Conservation (phyloP, 2,797 vertebrate genomes). For the Alauda arvensis region DNA sequence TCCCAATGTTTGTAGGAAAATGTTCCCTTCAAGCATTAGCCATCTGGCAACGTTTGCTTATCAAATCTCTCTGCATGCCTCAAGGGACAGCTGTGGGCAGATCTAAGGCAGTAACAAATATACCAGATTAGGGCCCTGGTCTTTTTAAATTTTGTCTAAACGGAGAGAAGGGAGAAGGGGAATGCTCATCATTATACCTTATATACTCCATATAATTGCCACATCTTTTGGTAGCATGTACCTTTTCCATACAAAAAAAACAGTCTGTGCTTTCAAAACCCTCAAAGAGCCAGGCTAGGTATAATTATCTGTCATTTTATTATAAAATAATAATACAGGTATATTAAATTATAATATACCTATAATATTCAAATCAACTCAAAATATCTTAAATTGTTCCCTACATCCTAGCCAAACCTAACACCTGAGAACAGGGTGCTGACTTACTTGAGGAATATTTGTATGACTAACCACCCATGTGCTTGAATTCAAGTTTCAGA, state of each 20-base stretch:
- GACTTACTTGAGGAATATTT: not conserved
- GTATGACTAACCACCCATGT: constrained; percentile 8
- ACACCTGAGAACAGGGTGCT: not conserved
- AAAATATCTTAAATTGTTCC: not conserved
- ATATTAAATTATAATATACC: too few species aligned
- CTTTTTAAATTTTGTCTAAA: not conserved
- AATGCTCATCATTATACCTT: not conserved
- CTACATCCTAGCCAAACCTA: not conserved
- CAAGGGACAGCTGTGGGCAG: constrained; percentile 35
- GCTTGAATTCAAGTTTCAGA: constrained; percentile 18
- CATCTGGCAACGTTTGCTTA: constrained; percentile 42
- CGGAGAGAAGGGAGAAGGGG: not conserved
- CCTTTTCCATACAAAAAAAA: not conserved
- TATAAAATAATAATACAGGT: too few species aligned
- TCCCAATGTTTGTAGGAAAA: constrained; percentile 10
- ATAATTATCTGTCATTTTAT: not conserved
- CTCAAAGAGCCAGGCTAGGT: not conserved
- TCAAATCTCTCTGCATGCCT: not conserved
- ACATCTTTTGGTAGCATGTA: not conserved
- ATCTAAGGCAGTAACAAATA: constrained; percentile 19
- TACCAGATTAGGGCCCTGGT: not conserved
- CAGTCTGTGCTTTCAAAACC: not conserved
- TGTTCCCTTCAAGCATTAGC: not conserved
- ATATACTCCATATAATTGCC: not conserved
- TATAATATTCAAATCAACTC: not conserved